phyloP scores from a whole-genome alignment of 2,797 vertebrate species.

The Cuniculus paca region DNA sequence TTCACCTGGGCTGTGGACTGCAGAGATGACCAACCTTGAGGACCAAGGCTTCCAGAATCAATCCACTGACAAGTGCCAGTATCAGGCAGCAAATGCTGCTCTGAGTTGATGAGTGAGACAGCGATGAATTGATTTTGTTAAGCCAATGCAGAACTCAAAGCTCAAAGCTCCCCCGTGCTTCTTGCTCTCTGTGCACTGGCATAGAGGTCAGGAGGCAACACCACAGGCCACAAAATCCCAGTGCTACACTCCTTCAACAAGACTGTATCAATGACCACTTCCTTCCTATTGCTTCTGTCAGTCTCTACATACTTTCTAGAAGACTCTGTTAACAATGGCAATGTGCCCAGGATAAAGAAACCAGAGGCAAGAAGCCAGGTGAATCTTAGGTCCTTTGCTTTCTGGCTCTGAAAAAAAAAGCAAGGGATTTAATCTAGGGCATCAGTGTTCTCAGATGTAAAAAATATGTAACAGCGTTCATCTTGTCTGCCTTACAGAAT shows the following conservation, averaged over 20 bases:
- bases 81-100: not conserved
- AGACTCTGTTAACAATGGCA: conserved; percentile 46
- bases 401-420: not conserved
- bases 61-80: conserved; percentile 53
- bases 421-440: conserved; percentile 16
- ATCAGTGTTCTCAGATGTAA: not conserved
- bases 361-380: conserved; percentile 52
- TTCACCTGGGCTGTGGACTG: not conserved
- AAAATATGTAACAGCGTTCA: not conserved
- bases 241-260: not conserved
- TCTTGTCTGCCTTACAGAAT: not conserved
- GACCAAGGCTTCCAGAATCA: conserved; percentile 48
- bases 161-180: not conserved
- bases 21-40: conserved; percentile 18
- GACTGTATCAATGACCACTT: conserved; percentile 25
- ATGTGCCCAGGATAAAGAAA: conserved; percentile 9
- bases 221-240: conserved; percentile 28
- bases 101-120: conserved; percentile 52
- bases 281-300: conserved; percentile 29
- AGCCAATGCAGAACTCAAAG: not conserved
- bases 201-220: not conserved
- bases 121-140: conserved; percentile 52
- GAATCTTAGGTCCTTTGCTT: conserved; percentile 2
- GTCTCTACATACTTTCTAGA: conserved; percentile 60
- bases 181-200: not conserved